phyloP scores from a whole-genome alignment of 2,888 invertebrate genomes.

The Drosophila helvetica region DNA sequence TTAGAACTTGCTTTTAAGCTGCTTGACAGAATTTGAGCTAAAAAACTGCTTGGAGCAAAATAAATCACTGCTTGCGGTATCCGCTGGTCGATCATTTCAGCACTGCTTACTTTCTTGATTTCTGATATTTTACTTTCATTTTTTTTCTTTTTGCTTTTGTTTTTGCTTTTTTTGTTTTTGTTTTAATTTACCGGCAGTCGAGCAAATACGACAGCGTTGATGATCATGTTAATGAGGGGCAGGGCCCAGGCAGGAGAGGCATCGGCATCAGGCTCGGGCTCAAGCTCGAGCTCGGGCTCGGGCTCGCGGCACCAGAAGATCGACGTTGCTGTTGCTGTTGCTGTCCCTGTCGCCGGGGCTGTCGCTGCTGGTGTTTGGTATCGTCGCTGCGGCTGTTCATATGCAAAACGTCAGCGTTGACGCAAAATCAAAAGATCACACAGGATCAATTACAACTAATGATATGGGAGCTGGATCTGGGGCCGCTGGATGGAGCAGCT shows the following conservation, averaged over 20 bases:
- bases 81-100: conserved; percentile 1
- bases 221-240: conserved; percentile 80
- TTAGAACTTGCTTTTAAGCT: too few relatives aligned
- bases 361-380: conserved; percentile 56
- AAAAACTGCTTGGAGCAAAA: not conserved
- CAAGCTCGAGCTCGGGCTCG: conserved; percentile 11
- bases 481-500: not conserved
- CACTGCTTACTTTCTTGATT: conserved; percentile 1
- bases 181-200: conserved; percentile 74
- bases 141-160: conserved; percentile 1
- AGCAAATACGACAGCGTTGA: conserved; percentile 79
- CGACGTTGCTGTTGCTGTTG: conserved; percentile 9
- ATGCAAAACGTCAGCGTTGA: conserved; percentile 72
- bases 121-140: not conserved
- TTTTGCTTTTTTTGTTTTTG: conserved; percentile 15
- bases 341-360: not conserved
- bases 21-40: too few relatives aligned
- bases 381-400: conserved; percentile 31
- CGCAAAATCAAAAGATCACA: conserved; percentile 80
- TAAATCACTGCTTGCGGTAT: conserved; percentile 9
- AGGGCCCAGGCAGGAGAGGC: conserved; percentile 35
- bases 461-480: conserved; percentile 64
- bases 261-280: conserved; percentile 4
- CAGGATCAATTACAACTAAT: conserved; percentile 81
- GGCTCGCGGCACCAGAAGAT: not conserved